Percentiles rank a stretch among this genome's conserved stretches.
phyloP scores from a whole-genome alignment of 37 sponge, comb jelly and placozoan genomes.

The Spongilla lacustris region DNA sequence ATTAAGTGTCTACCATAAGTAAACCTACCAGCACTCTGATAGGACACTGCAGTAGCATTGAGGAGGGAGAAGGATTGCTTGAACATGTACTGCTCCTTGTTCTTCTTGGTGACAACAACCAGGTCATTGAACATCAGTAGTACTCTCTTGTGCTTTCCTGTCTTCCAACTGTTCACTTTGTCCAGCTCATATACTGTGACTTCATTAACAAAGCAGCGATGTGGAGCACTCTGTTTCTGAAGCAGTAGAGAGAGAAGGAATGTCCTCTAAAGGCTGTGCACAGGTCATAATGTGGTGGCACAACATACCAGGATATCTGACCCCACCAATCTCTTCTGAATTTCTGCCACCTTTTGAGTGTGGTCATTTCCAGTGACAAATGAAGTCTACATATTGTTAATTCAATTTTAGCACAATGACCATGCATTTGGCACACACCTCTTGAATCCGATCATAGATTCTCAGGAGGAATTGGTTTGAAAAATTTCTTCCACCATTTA shows the following conservation, averaged over 20 bases:
- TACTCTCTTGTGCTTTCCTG: constrained; percentile 34
- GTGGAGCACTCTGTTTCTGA: constrained; percentile 66
- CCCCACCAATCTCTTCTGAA: constrained; percentile 41
- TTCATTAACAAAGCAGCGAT: constrained; percentile 48
- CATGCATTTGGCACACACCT: constrained; percentile 46
- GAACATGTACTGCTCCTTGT: constrained; percentile 35
- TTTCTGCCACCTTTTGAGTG: constrained; percentile 52
- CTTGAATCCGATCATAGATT: constrained; percentile 72
- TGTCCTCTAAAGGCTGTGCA: too few relatives aligned
- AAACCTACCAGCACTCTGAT: constrained; percentile 43
- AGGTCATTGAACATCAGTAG: constrained; percentile 84
- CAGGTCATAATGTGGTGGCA: too few relatives aligned
- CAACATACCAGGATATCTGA: too few relatives aligned
- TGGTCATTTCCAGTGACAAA: constrained; percentile 72
- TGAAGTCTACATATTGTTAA: constrained; percentile 58
- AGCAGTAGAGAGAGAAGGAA: too few relatives aligned
- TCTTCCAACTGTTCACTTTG: constrained; percentile 3
- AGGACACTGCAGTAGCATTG: constrained; percentile 39
- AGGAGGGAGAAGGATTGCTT: constrained; percentile 45
- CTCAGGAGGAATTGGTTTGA: constrained; percentile 55
- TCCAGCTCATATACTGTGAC: constrained; percentile 46
- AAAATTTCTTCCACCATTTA: constrained; percentile 76
- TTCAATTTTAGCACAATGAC: too few relatives aligned
- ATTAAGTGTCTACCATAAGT: too few relatives aligned
- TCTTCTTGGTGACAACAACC: constrained; percentile 66